Evolutionary conservation across 2,797 vertebrate species (phyloP).

Genomic region (Poeciliopsis gracilis): DNA sequence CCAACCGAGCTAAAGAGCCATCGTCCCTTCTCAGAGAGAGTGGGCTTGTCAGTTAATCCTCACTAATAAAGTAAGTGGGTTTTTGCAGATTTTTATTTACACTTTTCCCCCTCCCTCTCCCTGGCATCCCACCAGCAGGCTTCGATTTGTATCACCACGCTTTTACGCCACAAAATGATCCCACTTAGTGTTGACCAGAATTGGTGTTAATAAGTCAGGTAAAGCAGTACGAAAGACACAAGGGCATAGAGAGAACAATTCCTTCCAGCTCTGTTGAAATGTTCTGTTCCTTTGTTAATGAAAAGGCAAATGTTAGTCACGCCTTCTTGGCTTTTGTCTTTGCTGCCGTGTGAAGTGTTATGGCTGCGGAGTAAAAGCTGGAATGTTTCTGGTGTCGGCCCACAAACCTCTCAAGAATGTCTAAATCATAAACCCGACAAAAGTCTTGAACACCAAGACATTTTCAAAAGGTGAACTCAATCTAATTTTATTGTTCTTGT

Average conservation of each 20-base stretch:
- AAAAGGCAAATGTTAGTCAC: not conserved
- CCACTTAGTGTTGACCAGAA: not conserved
- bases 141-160: not conserved
- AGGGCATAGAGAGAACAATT: not conserved
- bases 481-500: slow-evolving; percentile 62
- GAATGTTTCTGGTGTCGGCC: not conserved
- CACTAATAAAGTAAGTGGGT: not conserved
- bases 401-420: slow-evolving; percentile 49
- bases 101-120: too few relatives aligned
- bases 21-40: not conserved
- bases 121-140: not conserved
- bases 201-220: not conserved
- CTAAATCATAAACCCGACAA: slow-evolving; percentile 54
- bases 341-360: not conserved
- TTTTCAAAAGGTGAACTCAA: slow-evolving; percentile 41
- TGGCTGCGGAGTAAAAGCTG: not conserved
- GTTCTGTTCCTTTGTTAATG: not conserved
- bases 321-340: not conserved
- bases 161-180: not conserved
- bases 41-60: not conserved
- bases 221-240: not conserved
- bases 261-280: not conserved
- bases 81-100: not conserved
- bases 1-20: not conserved
- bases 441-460: slow-evolving; percentile 44